phyloP scores from a whole-genome alignment of 53 echinoderm and acorn worm genomes.

The Temnopleurus reevesii region DNA sequence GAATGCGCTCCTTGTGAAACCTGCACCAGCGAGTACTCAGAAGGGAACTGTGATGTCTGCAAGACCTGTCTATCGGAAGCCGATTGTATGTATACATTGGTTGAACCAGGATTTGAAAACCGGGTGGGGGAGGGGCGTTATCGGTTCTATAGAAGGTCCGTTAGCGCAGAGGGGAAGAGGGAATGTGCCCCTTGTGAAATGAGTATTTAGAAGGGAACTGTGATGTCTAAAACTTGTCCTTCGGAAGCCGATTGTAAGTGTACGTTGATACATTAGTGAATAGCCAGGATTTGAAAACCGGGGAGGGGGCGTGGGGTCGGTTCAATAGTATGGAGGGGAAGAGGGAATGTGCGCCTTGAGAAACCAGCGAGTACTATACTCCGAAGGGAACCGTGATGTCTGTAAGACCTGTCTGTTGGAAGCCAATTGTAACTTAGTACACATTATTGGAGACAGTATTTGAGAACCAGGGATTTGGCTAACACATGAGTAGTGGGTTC shows the following conservation, averaged over 20 bases:
- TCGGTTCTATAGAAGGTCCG: slow-evolving; percentile 76
- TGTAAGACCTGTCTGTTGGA: slow-evolving; percentile 73
- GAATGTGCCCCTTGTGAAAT: slow-evolving; percentile 78
- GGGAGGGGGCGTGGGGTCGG: too few relatives aligned
- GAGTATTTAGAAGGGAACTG: slow-evolving; percentile 86
- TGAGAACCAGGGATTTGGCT: too few relatives aligned
- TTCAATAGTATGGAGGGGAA: slow-evolving; percentile 87
- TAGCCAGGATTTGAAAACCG: too few relatives aligned
- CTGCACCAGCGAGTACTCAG: slow-evolving; percentile 81
- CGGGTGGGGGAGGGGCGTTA: too few relatives aligned
- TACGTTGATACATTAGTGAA: too few relatives aligned
- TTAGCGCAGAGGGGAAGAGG: slow-evolving; percentile 84
- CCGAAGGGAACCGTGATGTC: slow-evolving; percentile 71
- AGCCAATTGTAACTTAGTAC: slow-evolving; percentile 78
- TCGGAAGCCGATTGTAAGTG: slow-evolving; percentile 76
- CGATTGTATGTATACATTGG: slow-evolving; percentile 81
- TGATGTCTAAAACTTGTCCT: slow-evolving; percentile 66
- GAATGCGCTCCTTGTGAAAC: slow-evolving; percentile 78
- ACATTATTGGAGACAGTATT: too few relatives aligned
- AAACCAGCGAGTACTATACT: slow-evolving; percentile 77
- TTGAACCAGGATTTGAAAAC: too few relatives aligned
- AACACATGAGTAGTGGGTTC: too few relatives aligned
- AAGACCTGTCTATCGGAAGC: slow-evolving; percentile 65
- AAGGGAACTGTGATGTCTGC: slow-evolving; percentile 77
- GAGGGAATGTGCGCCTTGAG: slow-evolving; percentile 79